Evolutionary conservation across 2,888 invertebrate genomes (phyloP).

Genomic region (Drosophila pullipes): DNA sequence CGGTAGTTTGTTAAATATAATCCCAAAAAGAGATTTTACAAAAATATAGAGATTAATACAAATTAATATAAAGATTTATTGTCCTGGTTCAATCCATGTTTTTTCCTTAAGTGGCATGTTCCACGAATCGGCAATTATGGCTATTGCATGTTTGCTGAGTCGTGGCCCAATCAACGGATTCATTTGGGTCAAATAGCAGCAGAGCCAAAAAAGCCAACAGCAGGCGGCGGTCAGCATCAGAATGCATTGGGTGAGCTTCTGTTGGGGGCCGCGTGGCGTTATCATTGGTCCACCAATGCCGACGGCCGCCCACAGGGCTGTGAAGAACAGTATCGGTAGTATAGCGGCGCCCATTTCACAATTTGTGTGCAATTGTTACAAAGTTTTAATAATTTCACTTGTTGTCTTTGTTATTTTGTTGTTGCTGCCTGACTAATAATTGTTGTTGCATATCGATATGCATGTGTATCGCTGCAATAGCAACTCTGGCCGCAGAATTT

Average conservation of each 20-base stretch:
- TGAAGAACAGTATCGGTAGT: slow-evolving; percentile 92
- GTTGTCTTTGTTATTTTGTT: slow-evolving; percentile 50
- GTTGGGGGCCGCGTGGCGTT: slow-evolving; percentile 95
- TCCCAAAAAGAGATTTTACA: slow-evolving; percentile 30
- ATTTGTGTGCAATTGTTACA: slow-evolving; percentile 1
- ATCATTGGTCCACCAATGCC: slow-evolving; percentile 95
- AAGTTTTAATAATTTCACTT: slow-evolving; percentile 36
- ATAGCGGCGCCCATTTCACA: slow-evolving; percentile 91
- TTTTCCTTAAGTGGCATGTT: slow-evolving; percentile 81
- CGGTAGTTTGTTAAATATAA: not conserved
- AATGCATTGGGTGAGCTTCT: slow-evolving; percentile 95
- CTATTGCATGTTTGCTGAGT: slow-evolving; percentile 88
- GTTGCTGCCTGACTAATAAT: slow-evolving; percentile 28
- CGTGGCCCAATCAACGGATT: slow-evolving; percentile 95
- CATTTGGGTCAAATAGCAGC: slow-evolving; percentile 97
- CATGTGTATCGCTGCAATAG: not conserved
- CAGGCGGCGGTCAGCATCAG: slow-evolving; percentile 94
- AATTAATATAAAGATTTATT: slow-evolving; percentile 15
- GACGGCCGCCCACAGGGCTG: slow-evolving; percentile 93
- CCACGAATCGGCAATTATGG: slow-evolving; percentile 92
- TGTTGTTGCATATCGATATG: slow-evolving; percentile 25
- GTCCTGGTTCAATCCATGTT: slow-evolving; percentile 14
- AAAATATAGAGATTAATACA: slow-evolving; percentile 32
- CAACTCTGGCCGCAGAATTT: slow-evolving; percentile 23
- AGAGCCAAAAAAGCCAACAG: slow-evolving; percentile 97